phyloP scores from a whole-genome alignment of 2,113 vertebrate species.

The Falcunculus frontatus region DNA sequence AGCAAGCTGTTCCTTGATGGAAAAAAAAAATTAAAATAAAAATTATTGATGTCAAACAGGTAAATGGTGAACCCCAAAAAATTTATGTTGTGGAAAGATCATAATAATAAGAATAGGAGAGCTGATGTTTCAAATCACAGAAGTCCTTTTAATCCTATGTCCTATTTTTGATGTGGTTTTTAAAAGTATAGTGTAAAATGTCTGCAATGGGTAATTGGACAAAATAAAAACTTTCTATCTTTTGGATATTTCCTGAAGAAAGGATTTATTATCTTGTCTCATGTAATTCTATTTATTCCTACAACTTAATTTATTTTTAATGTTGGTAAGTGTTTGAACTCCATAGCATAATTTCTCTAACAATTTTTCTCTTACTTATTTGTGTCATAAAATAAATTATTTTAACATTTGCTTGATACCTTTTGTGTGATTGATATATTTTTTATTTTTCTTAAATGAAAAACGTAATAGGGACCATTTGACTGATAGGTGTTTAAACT shows the following conservation, averaged over 20 bases:
- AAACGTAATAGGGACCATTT: accelerated
- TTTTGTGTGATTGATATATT: neutral
- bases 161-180: neutral
- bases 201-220: neutral
- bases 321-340: neutral
- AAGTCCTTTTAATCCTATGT: neutral
- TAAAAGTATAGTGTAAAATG: neutral
- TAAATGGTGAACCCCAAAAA: neutral
- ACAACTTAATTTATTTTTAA: neutral
- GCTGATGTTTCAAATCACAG: neutral
- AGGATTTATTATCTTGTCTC: neutral
- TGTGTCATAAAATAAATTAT: neutral
- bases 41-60: neutral
- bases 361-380: neutral
- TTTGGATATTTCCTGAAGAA: neutral
- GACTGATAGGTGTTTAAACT: neutral
- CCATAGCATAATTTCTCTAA: neutral
- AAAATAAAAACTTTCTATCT: neutral
- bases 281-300: neutral
- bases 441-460: neutral
- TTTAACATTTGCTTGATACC: neutral
- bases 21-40: neutral
- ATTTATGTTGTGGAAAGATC: neutral
- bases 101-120: neutral
- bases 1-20: neutral